Conservation (phyloP, 2,888 invertebrate species). For the Ormyrus rosae region DNA sequence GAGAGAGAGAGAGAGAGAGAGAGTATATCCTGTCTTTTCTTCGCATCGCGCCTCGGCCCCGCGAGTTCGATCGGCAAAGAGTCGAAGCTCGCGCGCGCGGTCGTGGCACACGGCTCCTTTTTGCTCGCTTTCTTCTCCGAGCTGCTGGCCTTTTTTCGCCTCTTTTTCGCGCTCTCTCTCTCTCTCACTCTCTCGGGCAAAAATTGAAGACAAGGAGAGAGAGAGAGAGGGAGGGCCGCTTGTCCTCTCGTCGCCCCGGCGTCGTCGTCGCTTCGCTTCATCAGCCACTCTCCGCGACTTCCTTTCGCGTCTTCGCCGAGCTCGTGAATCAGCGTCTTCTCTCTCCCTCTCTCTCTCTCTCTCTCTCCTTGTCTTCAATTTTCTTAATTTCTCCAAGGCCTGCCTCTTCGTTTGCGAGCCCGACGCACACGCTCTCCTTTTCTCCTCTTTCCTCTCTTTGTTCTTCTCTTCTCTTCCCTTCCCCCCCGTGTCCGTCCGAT, state of each 20-base stretch:
- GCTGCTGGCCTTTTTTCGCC: background rate
- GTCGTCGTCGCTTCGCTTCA: conserved; percentile 49
- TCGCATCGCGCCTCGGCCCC: conserved; percentile 9
- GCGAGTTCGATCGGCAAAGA: conserved; percentile 15
- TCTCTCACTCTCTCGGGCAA: conserved; percentile 18
- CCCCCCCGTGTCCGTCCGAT: background rate
- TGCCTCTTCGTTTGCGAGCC: conserved; percentile 43
- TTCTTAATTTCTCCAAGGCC: conserved; percentile 52
- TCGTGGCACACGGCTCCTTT: background rate
- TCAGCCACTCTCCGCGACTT: conserved; percentile 49
- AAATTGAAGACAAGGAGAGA: too few species aligned
- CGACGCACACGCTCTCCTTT: conserved; percentile 2
- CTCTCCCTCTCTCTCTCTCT: conserved; percentile 7
- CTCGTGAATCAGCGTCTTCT: conserved; percentile 50
- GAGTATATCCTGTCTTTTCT: conserved; percentile 49
- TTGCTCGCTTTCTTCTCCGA: background rate
- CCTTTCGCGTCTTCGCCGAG: conserved; percentile 41
- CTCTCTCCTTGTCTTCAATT: conserved; percentile 45
- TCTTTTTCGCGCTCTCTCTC: conserved; percentile 39
- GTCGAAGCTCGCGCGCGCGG: conserved; percentile 12
- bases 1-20: background rate
- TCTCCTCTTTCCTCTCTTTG: conserved; percentile 37
- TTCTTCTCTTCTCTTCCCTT: conserved; percentile 6
- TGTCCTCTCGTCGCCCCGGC: conserved; percentile 36
- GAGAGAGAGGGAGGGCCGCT: background rate